These are phyloP conservation scores for Cephonodes hylas DNA, from an alignment of 2,888 invertebrate species.

Conservation along the genomic window DNA sequence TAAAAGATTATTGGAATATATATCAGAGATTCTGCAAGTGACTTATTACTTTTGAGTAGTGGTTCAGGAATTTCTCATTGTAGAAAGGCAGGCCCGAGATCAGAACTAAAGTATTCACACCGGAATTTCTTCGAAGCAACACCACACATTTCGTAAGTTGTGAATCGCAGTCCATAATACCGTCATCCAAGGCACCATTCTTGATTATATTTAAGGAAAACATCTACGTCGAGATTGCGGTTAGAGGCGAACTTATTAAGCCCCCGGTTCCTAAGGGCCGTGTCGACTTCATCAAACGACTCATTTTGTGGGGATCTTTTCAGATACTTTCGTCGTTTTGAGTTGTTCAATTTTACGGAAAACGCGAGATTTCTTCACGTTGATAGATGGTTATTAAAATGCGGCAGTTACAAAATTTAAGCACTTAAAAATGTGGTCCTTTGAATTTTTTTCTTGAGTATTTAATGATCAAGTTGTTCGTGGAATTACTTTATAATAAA, in stretches of 20 bases:
- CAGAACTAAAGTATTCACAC: neutral
- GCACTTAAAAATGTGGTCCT: neutral
- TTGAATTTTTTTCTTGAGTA: neutral
- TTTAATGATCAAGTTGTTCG: neutral
- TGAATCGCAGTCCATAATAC: constrained; percentile 38
- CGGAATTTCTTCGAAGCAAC: neutral
- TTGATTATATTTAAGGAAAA: constrained; percentile 48
- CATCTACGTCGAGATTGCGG: constrained; percentile 36
- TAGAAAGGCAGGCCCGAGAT: too few species aligned
- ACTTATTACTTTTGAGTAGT: too few species aligned
- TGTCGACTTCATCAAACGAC: constrained; percentile 44
- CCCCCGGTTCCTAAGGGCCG: constrained; percentile 22
- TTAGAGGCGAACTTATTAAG: constrained; percentile 40
- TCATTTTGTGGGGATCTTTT: constrained; percentile 34
- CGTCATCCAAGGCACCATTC: constrained; percentile 29
- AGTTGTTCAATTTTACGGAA: constrained; percentile 33
- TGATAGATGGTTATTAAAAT: constrained; percentile 13
- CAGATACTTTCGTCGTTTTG: constrained; percentile 30
- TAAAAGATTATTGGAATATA: too few species aligned
- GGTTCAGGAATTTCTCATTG: too few species aligned
- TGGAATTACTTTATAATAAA: neutral
- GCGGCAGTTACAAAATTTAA: neutral
- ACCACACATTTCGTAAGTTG: constrained; percentile 11
- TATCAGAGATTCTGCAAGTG: too few species aligned
- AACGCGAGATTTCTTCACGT: constrained; percentile 18